A percentile compares a stretch with the other conserved stretches of the same genome.
phyloP scores from a whole-genome alignment of 1,140 invertebrate species.

The Branchinecta lynchi region DNA sequence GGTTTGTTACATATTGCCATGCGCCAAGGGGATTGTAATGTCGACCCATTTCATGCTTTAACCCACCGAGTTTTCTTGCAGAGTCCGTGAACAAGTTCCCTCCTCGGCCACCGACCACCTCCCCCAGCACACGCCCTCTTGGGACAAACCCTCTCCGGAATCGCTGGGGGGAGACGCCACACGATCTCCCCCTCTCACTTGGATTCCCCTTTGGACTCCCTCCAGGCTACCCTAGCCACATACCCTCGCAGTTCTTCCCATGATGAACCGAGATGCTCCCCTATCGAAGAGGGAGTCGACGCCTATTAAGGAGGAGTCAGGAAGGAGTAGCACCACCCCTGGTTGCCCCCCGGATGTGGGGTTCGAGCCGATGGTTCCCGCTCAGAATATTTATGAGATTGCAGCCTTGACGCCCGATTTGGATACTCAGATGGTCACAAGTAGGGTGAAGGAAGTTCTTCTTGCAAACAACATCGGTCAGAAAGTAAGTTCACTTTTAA shows the following conservation, averaged over 20 bases:
- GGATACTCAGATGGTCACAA: conserved; percentile 90
- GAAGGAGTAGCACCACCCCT: conserved; percentile 2
- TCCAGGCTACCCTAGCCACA: not conserved
- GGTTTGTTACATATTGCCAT: too few species aligned
- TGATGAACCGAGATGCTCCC: not conserved
- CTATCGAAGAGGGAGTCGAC: not conserved
- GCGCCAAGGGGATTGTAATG: too few species aligned
- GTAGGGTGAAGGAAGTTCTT: conserved; percentile 89
- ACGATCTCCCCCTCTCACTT: not conserved
- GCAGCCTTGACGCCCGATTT: conserved; percentile 87
- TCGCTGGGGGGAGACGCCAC: not conserved
- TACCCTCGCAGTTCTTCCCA: not conserved
- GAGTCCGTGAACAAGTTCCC: not conserved
- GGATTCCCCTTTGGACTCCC: not conserved
- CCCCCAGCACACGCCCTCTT: not conserved
- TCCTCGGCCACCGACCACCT: not conserved
- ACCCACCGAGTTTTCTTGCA: not conserved
- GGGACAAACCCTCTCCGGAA: not conserved
- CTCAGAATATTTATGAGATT: conserved; percentile 82
- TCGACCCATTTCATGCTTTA: too few species aligned
- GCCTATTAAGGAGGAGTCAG: conserved; percentile 12
- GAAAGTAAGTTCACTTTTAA: conserved; percentile 43
- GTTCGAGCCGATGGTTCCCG: conserved; percentile 38
- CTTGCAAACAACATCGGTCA: conserved; percentile 95
- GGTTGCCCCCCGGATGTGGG: not conserved